Evolutionary conservation across 2,113 vertebrate species (phyloP).

Genomic region (Halcyon malimbica): DNA sequence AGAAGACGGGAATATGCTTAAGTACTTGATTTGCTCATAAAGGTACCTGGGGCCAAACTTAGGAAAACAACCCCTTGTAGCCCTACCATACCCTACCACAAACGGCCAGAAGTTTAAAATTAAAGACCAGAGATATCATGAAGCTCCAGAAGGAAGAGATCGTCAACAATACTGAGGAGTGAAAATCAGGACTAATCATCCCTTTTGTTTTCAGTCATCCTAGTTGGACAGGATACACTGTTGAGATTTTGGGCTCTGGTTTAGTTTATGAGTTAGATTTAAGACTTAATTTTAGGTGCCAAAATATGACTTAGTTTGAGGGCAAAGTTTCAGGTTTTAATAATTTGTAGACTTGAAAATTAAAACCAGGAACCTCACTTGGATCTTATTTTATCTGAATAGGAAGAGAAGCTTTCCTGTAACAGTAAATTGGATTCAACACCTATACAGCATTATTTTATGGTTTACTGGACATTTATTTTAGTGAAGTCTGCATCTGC

Average conservation of each 20-base stretch:
- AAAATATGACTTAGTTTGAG: slow-evolving; percentile 8
- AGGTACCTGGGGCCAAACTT: background rate
- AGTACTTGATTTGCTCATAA: background rate
- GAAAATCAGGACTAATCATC: background rate
- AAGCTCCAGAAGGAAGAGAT: background rate
- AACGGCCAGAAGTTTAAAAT: background rate
- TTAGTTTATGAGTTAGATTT: slow-evolving; percentile 15
- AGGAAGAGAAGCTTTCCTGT: slow-evolving; percentile 5
- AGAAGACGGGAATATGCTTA: background rate
- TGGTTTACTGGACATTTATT: slow-evolving; percentile 61
- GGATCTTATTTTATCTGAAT: slow-evolving; percentile 14
- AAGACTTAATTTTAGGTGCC: background rate
- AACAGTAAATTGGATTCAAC: slow-evolving; percentile 57
- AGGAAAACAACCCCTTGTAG: background rate
- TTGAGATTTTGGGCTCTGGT: background rate
- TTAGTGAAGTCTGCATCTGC: slow-evolving; percentile 30
- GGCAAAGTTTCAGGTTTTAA: slow-evolving; percentile 16
- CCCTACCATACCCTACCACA: background rate
- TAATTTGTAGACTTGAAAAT: slow-evolving; percentile 5
- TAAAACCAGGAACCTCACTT: slow-evolving; percentile 9
- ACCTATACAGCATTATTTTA: slow-evolving; percentile 57
- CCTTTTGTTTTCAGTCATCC: background rate
- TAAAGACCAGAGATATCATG: background rate
- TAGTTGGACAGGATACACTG: background rate
- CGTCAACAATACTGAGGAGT: background rate